Percentiles rank a stretch among this genome's conserved stretches.
These are phyloP conservation scores for Bicyclus anynana DNA, from an alignment of 1,140 invertebrate genomes.

Conservation along the genomic window DNA sequence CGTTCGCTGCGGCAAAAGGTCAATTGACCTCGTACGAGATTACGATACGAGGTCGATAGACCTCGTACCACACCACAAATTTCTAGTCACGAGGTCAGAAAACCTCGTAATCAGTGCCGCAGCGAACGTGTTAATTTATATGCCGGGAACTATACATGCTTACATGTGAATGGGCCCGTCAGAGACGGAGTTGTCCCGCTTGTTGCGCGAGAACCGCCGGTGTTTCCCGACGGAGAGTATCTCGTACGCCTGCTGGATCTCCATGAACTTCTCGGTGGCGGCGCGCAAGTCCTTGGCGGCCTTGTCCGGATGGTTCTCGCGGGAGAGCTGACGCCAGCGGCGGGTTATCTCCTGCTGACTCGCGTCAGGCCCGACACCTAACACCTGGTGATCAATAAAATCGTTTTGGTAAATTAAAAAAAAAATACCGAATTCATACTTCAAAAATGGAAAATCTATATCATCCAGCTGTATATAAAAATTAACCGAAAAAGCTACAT, in stretches of 20 bases:
- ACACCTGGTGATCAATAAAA: slow-evolving; percentile 76
- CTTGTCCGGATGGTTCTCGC: slow-evolving; percentile 96
- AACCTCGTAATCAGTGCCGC: no score
- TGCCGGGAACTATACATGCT: neutral
- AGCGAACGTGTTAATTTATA: no score
- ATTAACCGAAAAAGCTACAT: no score
- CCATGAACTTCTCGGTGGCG: slow-evolving; percentile 93
- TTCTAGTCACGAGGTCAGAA: no score
- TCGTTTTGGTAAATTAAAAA: no score
- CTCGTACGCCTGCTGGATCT: slow-evolving; percentile 95
- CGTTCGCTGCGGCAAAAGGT: no score
- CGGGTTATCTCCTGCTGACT: slow-evolving; percentile 91
- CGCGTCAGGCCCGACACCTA: slow-evolving; percentile 85
- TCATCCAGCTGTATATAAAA: no score
- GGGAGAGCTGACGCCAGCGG: slow-evolving; percentile 88
- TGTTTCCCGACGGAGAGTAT: slow-evolving; percentile 91
- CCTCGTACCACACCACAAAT: no score
- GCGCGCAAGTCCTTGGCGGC: slow-evolving; percentile 81
- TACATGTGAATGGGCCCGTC: neutral
- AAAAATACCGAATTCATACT: no score
- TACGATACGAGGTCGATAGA: no score
- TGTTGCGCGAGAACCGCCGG: slow-evolving; percentile 83
- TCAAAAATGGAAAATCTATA: no score
- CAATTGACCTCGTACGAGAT: no score
- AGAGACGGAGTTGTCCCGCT: slow-evolving; percentile 76